Evolutionary conservation across 2,888 invertebrate genomes (phyloP), one percentile per base, ranked within the genome.

Genomic region (Limnephilus auricula): DNA sequence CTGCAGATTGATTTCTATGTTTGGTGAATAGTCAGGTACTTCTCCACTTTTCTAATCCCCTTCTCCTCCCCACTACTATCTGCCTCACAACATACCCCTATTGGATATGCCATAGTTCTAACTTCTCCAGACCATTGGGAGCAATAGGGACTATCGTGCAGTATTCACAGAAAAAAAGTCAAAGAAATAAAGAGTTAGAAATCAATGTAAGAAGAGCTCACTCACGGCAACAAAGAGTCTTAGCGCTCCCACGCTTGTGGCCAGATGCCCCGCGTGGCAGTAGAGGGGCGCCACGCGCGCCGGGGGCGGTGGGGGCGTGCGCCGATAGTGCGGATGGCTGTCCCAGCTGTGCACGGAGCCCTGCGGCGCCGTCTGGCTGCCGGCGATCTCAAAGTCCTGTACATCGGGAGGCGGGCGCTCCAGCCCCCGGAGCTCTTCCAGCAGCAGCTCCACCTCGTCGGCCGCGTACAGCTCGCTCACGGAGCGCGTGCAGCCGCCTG

Each of bases 301-400:
- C 15, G 95, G 94, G 93, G 94, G 94, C 93, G 94, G 94, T 94
- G 95, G 94, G 94, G 95, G 95, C 94, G 94, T 94, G 93, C 95
- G 95, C 92, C 94, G 94, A 94, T 96, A 96, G 94, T 95, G 95
- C 94, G 95, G 95, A 95, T 96, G 96, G 94, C 95, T 95, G 95
- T 96, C 96, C 96, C 96, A 96, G 94, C 95, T 95, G 94, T 94
- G 95, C 94, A 95, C 95, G 94, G 95, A 95, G 94, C 95, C 95
- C 95, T 94, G 95, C 93, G 94, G 95, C 93, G 94, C 95, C 93
- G 94, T 93, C 93, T 93, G 94, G 95, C 96, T 96, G 94, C 96
- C 96, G 94, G 96, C 96, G 95, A 96, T 96, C 95, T 96, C 96
- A 94, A 95, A 95, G 94, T 96, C 96, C 95, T 95, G 94, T 30